A percentile compares a stretch with the other conserved stretches of the same genome.
Evolutionary conservation across 2,797 vertebrate genomes (phyloP).

Genomic region (Varecia variegata): DNA sequence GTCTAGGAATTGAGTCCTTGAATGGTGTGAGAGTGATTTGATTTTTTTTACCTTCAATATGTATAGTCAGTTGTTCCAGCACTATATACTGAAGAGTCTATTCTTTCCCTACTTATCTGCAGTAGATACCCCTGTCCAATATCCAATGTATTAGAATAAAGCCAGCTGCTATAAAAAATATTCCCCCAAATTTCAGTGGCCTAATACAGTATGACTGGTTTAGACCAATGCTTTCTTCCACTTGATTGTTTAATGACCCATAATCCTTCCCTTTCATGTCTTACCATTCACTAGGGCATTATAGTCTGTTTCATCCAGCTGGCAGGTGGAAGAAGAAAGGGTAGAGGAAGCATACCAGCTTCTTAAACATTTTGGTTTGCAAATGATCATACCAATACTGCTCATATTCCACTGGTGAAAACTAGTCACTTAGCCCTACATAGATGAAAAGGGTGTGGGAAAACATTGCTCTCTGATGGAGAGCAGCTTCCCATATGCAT

Average conservation of each 20-base stretch:
- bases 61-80: neutral
- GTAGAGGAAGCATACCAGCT: neutral
- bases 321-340: neutral
- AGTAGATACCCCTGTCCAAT: neutral
- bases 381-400: neutral
- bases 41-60: neutral
- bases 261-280: neutral
- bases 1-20: neutral
- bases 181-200: neutral
- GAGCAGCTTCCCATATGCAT: neutral
- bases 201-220: neutral
- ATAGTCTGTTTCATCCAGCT: neutral
- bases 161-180: neutral
- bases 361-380: neutral
- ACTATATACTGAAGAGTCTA: neutral
- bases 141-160: neutral
- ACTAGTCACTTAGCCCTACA: neutral
- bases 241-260: neutral
- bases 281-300: neutral
- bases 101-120: neutral
- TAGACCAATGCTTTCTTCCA: neutral
- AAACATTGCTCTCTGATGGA: neutral
- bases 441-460: neutral
- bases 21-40: neutral
- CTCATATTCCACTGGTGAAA: neutral